Evolutionary conservation across 2,888 invertebrate species (phyloP).

Genomic region (Monochamus alternatus): DNA sequence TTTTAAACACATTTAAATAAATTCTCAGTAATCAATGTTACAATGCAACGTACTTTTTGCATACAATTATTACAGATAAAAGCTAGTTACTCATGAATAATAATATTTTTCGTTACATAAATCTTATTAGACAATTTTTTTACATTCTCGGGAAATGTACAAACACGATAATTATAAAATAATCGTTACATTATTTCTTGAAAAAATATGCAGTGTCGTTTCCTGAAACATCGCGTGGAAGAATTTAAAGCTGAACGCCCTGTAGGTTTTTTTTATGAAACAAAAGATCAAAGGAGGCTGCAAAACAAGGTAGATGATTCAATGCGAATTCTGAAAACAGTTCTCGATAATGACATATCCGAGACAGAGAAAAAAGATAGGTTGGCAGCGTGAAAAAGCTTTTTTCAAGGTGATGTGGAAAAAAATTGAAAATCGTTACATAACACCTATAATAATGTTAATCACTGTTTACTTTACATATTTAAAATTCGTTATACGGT

Average conservation of each 20-base stretch:
- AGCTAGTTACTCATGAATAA: too few species aligned
- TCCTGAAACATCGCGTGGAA: not conserved
- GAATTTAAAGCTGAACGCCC: not conserved
- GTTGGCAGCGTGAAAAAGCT: conserved; percentile 3
- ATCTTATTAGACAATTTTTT: too few species aligned
- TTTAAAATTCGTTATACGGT: conserved; percentile 21
- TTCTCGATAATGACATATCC: not conserved
- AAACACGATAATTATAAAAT: too few species aligned
- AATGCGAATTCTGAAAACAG: conserved; percentile 5
- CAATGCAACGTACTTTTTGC: not conserved
- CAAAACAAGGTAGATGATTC: not conserved
- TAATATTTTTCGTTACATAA: too few species aligned
- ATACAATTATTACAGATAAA: too few species aligned
- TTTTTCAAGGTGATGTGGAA: conserved; percentile 4
- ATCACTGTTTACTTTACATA: conserved; percentile 25
- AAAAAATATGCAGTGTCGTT: too few species aligned
- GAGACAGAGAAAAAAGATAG: conserved; percentile 10
- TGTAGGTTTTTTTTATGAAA: not conserved
- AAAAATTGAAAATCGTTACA: conserved; percentile 3
- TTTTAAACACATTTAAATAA: not conserved
- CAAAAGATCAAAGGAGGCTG: not conserved
- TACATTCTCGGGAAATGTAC: too few species aligned
- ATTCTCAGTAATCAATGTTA: not conserved
- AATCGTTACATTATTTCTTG: too few species aligned
- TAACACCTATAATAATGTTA: conserved; percentile 23